These are phyloP conservation scores for Drosophila affinis DNA, from an alignment of 2,888 invertebrate species.

Conservation along the genomic window DNA sequence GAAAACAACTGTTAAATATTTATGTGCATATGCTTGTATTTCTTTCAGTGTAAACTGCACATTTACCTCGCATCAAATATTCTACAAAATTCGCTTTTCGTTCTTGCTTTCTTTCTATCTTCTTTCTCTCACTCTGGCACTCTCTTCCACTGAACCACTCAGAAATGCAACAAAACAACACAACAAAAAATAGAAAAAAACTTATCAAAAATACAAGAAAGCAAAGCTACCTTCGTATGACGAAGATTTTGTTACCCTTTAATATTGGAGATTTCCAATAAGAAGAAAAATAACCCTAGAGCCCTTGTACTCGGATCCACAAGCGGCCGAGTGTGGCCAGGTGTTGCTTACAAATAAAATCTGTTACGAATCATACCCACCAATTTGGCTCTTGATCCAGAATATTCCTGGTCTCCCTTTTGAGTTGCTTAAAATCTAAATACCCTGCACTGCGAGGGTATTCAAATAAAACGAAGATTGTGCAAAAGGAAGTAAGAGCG, in stretches of 20 bases:
- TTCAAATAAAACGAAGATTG: constrained; percentile 20
- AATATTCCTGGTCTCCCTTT: too few relatives aligned
- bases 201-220: constrained; percentile 63
- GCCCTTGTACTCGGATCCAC: too few relatives aligned
- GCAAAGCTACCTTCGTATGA: not conserved
- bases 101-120: not conserved
- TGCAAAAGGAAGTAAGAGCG: constrained; percentile 2
- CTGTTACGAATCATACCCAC: too few relatives aligned
- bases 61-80: constrained; percentile 65
- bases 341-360: too few relatives aligned
- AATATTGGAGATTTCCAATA: too few relatives aligned
- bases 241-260: not conserved
- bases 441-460: not conserved
- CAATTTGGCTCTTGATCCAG: too few relatives aligned
- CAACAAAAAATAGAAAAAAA: constrained; percentile 53
- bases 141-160: constrained; percentile 17
- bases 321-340: too few relatives aligned
- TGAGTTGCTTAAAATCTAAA: not conserved
- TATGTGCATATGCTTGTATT: not conserved
- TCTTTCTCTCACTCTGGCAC: not conserved
- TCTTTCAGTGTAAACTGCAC: constrained; percentile 34
- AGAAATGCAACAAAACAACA: constrained; percentile 55
- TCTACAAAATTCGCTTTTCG: constrained; percentile 62
- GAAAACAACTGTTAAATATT: not conserved
- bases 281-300: too few relatives aligned